Evolutionary conservation across 2,113 vertebrate genomes (phyloP).

Genomic region (Hippoglossus stenolepis): DNA sequence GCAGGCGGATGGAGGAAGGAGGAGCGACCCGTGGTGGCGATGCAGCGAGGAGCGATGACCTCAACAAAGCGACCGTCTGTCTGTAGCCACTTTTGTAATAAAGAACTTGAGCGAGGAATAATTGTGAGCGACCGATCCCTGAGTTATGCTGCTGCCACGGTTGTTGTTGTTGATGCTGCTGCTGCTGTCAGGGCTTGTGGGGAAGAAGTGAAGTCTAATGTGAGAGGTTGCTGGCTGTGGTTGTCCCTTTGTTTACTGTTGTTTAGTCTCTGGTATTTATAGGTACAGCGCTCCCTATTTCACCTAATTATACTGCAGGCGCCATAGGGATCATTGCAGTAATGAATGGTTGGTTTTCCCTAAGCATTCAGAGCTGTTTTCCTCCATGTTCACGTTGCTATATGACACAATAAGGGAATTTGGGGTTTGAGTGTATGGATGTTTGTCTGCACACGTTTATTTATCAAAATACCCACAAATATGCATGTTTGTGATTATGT

Average conservation of each 20-base stretch:
- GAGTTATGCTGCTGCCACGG: slow-evolving; percentile 37
- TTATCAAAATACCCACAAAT: slow-evolving; percentile 1
- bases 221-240: slow-evolving; percentile 58
- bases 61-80: slow-evolving; percentile 1
- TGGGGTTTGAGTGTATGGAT: slow-evolving; percentile 7
- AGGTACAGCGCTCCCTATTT: slow-evolving; percentile 59
- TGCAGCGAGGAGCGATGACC: background rate
- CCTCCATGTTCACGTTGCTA: slow-evolving; percentile 22
- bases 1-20: background rate
- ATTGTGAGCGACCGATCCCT: slow-evolving; percentile 23
- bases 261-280: slow-evolving; percentile 76
- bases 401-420: slow-evolving; percentile 19
- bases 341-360: slow-evolving; percentile 63
- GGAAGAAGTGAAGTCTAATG: slow-evolving; percentile 50
- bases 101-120: slow-evolving; percentile 32
- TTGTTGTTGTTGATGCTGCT: slow-evolving; percentile 22
- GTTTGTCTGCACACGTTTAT: background rate
- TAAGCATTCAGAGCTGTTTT: slow-evolving; percentile 39
- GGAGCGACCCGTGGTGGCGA: background rate
- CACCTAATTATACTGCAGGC: slow-evolving; percentile 61
- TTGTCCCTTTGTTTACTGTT: slow-evolving; percentile 72
- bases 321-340: slow-evolving; percentile 58
- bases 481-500: background rate
- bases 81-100: slow-evolving; percentile 17
- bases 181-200: slow-evolving; percentile 58